Conservation (phyloP, 2,888 invertebrate species). For the Petrolisthes cinctipes region DNA sequence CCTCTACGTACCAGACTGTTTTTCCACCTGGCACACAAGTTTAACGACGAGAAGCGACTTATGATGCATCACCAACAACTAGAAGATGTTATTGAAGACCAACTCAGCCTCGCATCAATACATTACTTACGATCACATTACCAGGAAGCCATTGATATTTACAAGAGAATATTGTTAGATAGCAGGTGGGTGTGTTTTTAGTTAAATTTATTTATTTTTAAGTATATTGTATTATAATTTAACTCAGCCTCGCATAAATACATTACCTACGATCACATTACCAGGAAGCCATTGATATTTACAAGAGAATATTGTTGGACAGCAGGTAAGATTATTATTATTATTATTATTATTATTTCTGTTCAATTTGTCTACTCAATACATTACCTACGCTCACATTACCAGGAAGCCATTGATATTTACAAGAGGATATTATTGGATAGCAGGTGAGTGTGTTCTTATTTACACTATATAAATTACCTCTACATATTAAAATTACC, state of each 20-base stretch:
- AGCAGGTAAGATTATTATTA: conserved; percentile 83
- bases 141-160: conserved; percentile 98
- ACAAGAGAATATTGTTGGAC: conserved; percentile 90
- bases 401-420: conserved; percentile 98
- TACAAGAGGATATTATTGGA: conserved; percentile 93
- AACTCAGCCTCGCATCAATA: conserved; percentile 93
- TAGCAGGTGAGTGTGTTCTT: conserved; percentile 88
- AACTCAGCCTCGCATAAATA: conserved; percentile 93
- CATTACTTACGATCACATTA: conserved; percentile 97
- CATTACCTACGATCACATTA: conserved; percentile 97
- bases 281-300: conserved; percentile 98
- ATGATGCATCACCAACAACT: conserved; percentile 87
- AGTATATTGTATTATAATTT: too few relatives aligned
- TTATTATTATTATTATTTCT: too few relatives aligned
- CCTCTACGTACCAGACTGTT: conserved; percentile 78
- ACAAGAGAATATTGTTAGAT: conserved; percentile 90
- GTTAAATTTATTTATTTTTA: too few relatives aligned
- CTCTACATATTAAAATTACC: too few relatives aligned
- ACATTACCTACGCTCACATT: too few relatives aligned
- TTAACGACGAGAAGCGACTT: conserved; percentile 84
- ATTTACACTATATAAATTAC: too few relatives aligned
- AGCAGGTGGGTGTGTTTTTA: conserved; percentile 91
- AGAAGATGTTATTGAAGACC: conserved; percentile 91
- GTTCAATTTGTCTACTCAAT: too few relatives aligned
- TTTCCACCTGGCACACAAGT: conserved; percentile 95